Percentiles rank a stretch among this genome's conserved stretches.
Conservation (phyloP, 2,113 vertebrate species). For the Collichthys lucidus region DNA sequence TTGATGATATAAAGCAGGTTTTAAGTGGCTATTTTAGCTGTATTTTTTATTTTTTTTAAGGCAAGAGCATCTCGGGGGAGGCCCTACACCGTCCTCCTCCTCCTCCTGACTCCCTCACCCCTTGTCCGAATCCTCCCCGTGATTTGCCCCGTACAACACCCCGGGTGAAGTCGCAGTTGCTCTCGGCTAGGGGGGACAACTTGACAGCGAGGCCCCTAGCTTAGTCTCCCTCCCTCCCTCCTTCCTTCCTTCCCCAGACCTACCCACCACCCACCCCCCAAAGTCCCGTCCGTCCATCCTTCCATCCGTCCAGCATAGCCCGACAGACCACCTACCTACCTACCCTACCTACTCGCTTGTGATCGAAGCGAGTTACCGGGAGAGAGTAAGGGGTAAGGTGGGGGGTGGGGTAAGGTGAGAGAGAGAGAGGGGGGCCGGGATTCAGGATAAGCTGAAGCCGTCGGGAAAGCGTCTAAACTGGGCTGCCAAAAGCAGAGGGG, state of each 20-base stretch:
- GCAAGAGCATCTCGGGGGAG: slow-evolving; percentile 55
- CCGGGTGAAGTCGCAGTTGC: slow-evolving; percentile 74
- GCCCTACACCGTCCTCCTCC: slow-evolving; percentile 43
- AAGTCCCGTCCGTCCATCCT: slow-evolving; percentile 52
- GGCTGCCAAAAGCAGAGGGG: slow-evolving; percentile 82
- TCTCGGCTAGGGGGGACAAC: slow-evolving; percentile 80
- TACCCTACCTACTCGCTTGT: slow-evolving; percentile 40
- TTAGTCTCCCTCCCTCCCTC: slow-evolving; percentile 60
- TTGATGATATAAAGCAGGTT: slow-evolving; percentile 41
- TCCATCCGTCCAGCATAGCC: slow-evolving; percentile 32
- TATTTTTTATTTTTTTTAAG: slow-evolving; percentile 17
- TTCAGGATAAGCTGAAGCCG: slow-evolving; percentile 51
- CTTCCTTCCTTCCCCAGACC: slow-evolving; percentile 26
- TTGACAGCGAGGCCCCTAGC: slow-evolving; percentile 83
- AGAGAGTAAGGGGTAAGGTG: too few relatives aligned
- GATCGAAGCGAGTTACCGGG: slow-evolving; percentile 52
- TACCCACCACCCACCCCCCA: too few relatives aligned
- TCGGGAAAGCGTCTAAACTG: slow-evolving; percentile 74
- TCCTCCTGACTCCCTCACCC: slow-evolving; percentile 22
- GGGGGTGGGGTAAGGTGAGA: neutral
- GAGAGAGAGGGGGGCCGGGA: neutral
- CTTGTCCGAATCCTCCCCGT: slow-evolving; percentile 62
- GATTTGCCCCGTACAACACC: slow-evolving; percentile 68
- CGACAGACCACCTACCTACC: slow-evolving; percentile 22
- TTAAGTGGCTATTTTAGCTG: slow-evolving; percentile 49